Evolutionary conservation across 1,140 invertebrate genomes (phyloP), one percentile per base, ranked within the genome.

Genomic region (Drosophila tsacasi): DNA sequence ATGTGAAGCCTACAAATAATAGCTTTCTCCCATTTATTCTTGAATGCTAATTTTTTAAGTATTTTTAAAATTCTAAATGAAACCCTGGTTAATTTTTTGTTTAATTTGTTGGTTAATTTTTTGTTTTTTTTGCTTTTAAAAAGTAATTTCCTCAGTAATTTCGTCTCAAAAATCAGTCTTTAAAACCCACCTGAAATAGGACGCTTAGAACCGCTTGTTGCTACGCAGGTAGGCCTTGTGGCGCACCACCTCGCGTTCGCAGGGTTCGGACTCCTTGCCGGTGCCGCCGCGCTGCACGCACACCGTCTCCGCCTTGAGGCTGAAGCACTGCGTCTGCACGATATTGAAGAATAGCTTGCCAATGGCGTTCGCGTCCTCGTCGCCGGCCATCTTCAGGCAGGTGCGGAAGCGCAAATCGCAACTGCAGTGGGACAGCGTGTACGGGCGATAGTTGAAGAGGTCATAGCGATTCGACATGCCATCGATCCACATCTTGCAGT

Each of bases 331-430:
- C 0, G 97, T 98, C 90, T 98, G 97, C 4, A 99, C 95, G 1
- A 98, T 94, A 92, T 99, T 98, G 94, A 99, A 99, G 94, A 98
- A 99, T 9, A 99, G 94, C 89, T 97, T 97, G 3, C 98, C 98
- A 80, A 99, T 97, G 69, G 98, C 95, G 87, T 98, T 97, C 1
- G 98, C 96, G 2, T 97, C 95, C 5, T 96, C 96, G 0, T 97
- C 97, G 66, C 96, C 95, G 0, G 97, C 96, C 93, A 97, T 95
- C 91, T 98, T 98, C 65, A 99, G 93, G 54, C 98, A 99, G 3
- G 97, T 96, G 57, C 97, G 96, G 92, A 99, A 99, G 84, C 98
- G 98, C 12, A 91, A 73, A 94, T 98, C 97, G 93, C 97, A 98
- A 57, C 94, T 94, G 93, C 97, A 98, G 90, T 97, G 96, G 63